Evolutionary conservation across 2,113 vertebrate genomes (phyloP), one percentile per base, ranked within the genome.

Genomic region (Pongo abelii): DNA sequence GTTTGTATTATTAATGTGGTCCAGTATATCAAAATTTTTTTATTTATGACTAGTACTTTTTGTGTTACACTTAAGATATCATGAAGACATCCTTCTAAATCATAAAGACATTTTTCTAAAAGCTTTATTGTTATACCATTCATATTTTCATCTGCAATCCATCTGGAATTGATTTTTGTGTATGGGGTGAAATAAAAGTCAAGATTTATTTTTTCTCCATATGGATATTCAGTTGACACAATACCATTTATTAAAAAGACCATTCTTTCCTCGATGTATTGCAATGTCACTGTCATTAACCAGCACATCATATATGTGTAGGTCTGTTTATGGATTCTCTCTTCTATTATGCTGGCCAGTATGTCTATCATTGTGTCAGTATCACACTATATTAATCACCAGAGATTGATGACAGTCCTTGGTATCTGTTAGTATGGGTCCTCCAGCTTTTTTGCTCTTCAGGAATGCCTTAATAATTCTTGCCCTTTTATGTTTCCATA

Each of bases 141-240:
- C 46, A 57, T 74, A 77, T 83, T 84, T 95, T 96, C 77, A 96
- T 95, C 74, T 90, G 80, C 52, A 83, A 8, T 50, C 40, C 81
- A 96, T 91, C 90, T 95, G 94, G 87, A 95, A 77, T 17, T 77
- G 23, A 95, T 96, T 90, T 95, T 92, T 75, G 43, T 43, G 5
- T 83, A 23, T 64, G 20, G 70, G 61, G 84, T 94, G 70, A 92
- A 97, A 77, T 6, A 95, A 72, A 94, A 97, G 91, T 94, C 89
- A 96, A 75, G 74, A 79, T 50, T 92, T 93, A 32, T 75, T 78
- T 83, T 87, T 89, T 91, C 95, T 38, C 61, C 64, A 55, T 57
- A 55, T 95, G 59, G 32, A 57, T 93, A 92, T 84, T 91, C 48
- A 13, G 46, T 70, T 94, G 80, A 64, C 12, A 43, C 22, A 77